A percentile compares a stretch with the other conserved stretches of the same genome.
phyloP scores from a whole-genome alignment of 2,888 invertebrate species.

The Mesorhabditis spiculigera region DNA sequence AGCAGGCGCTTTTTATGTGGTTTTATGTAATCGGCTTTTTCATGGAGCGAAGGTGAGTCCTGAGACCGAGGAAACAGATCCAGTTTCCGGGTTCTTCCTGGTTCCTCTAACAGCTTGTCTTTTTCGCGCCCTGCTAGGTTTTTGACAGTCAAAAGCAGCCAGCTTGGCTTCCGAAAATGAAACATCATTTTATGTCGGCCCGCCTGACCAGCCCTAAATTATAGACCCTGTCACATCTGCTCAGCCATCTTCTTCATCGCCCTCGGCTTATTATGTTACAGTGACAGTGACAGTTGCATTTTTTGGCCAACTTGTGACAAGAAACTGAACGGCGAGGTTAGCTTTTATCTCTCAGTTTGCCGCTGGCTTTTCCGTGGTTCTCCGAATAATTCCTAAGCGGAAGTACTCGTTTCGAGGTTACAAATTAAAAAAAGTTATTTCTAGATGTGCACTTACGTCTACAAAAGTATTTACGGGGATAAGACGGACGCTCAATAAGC shows the following conservation, averaged over 20 bases:
- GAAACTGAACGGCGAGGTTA: conserved; percentile 32
- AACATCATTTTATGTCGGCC: too few relatives aligned
- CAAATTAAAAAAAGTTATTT: too few relatives aligned
- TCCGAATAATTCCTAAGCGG: too few relatives aligned
- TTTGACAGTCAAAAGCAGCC: neutral
- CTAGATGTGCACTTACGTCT: conserved; percentile 42
- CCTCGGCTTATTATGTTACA: conserved; percentile 80
- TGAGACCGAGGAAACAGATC: neutral
- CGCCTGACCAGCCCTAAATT: conserved; percentile 11
- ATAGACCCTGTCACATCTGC: conserved; percentile 92
- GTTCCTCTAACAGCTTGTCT: neutral
- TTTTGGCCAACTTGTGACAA: conserved; percentile 70
- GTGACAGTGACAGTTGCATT: conserved; percentile 67
- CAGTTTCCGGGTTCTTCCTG: neutral
- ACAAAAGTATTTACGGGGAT: conserved; percentile 19
- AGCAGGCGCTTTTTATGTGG: conserved; percentile 90
- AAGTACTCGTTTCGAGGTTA: too few relatives aligned
- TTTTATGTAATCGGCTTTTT: conserved; percentile 94
- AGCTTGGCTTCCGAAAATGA: too few relatives aligned
- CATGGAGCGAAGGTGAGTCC: conserved; percentile 70
- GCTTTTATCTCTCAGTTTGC: too few relatives aligned
- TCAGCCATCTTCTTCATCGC: conserved; percentile 88
- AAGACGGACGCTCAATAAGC: conserved; percentile 16
- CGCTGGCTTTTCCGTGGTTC: too few relatives aligned
- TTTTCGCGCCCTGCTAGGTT: neutral